Conservation (phyloP, 1,140 invertebrate genomes). For the Microplitis demolitor region DNA sequence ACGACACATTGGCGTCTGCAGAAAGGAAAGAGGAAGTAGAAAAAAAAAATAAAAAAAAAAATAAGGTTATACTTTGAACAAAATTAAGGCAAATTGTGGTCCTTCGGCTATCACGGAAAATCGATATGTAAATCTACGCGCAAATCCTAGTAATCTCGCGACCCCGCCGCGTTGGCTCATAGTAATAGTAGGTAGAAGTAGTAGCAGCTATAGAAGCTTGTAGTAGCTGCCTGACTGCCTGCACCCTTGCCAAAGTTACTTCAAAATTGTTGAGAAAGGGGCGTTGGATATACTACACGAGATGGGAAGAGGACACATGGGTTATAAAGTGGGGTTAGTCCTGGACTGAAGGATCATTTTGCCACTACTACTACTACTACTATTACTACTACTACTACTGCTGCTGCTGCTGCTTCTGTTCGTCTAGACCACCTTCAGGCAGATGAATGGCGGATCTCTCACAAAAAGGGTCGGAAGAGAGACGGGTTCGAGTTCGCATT, state of each 20-base stretch:
- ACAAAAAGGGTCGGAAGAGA: conserved; percentile 3
- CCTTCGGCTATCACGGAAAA: conserved; percentile 47
- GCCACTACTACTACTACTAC: too few relatives aligned
- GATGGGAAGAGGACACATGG: conserved; percentile 35
- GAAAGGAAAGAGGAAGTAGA: background rate
- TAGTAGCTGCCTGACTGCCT: background rate
- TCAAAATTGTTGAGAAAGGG: conserved; percentile 20
- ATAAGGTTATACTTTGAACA: conserved; percentile 25
- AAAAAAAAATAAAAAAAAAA: background rate
- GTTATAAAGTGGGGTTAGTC: conserved; percentile 58
- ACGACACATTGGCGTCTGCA: background rate
- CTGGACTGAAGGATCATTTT: conserved; percentile 51
- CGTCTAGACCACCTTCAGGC: conserved; percentile 44
- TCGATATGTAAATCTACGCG: conserved; percentile 61
- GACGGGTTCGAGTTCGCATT: background rate
- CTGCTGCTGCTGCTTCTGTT: conserved; percentile 35
- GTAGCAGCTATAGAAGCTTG: background rate
- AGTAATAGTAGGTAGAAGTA: background rate
- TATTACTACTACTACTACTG: too few relatives aligned
- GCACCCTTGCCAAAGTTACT: conserved; percentile 14
- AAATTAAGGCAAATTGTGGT: conserved; percentile 58
- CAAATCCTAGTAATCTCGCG: conserved; percentile 60
- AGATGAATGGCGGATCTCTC: conserved; percentile 9
- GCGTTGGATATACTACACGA: conserved; percentile 24
- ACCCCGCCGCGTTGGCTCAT: conserved; percentile 27